These are phyloP conservation scores for Eucriotettix oculatus DNA, from an alignment of 2,888 invertebrate species.

Conservation along the genomic window DNA sequence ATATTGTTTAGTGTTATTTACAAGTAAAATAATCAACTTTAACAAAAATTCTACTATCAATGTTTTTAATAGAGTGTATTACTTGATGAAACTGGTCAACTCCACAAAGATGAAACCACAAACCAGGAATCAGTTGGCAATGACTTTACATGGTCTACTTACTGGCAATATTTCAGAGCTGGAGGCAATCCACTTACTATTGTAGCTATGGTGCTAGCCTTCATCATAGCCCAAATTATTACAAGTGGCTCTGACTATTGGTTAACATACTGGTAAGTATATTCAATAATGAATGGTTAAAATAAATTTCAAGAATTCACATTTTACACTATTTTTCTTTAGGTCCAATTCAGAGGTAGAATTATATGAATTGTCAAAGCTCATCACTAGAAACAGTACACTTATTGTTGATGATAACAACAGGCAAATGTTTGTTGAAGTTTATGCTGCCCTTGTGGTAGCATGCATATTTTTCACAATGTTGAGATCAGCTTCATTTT, in stretches of 20 bases:
- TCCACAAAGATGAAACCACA: neutral
- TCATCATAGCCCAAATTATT: slow-evolving; percentile 39
- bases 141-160: slow-evolving; percentile 24
- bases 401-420: neutral
- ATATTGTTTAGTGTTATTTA: too few species aligned
- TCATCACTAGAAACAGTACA: too few species aligned
- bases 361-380: too few species aligned
- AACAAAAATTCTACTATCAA: too few species aligned
- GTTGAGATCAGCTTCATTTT: slow-evolving; percentile 30
- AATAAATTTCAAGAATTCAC: neutral
- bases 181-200: slow-evolving; percentile 36
- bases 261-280: slow-evolving; percentile 48
- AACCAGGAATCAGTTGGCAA: neutral
- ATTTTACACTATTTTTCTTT: neutral
- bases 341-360: neutral
- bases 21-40: too few species aligned
- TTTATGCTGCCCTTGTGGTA: neutral
- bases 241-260: slow-evolving; percentile 56
- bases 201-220: slow-evolving; percentile 31
- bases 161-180: slow-evolving; percentile 38
- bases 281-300: neutral
- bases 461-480: slow-evolving; percentile 20
- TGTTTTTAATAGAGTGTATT: neutral
- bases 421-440: neutral
- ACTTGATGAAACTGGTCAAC: neutral